Conservation (phyloP, 37 sponge, comb jelly and placozoan genomes). For the Amphimedon queenslandica region DNA sequence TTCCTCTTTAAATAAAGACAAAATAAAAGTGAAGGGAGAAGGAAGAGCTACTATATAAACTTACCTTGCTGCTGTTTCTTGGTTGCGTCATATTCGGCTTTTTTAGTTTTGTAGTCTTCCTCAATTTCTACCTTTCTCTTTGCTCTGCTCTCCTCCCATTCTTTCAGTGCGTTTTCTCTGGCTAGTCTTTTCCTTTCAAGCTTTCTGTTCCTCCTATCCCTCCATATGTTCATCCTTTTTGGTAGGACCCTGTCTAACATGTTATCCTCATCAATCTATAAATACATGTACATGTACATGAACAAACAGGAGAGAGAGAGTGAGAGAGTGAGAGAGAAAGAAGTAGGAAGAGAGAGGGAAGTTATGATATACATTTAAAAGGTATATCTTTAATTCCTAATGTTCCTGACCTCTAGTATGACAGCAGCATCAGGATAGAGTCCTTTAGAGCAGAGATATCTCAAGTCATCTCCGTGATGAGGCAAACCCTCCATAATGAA, state of each 20-base stretch:
- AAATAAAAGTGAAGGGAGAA: too few species aligned
- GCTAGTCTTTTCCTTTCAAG: conserved; percentile 27
- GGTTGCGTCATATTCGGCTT: conserved; percentile 20
- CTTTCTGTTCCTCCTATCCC: conserved; percentile 58
- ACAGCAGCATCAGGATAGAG: conserved; percentile 82
- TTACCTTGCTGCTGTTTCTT: not conserved
- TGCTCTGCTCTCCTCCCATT: conserved; percentile 68
- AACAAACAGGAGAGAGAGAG: too few species aligned
- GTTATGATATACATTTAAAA: not conserved
- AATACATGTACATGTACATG: not conserved
- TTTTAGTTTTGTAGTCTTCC: conserved; percentile 55
- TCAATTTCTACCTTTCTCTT: conserved; percentile 42
- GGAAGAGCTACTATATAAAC: too few species aligned
- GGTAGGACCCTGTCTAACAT: conserved; percentile 70
- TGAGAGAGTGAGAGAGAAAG: too few species aligned
- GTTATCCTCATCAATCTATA: conserved; percentile 52
- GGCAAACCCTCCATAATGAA: conserved; percentile 96
- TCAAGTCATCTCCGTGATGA: conserved; percentile 62
- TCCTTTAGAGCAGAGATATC: conserved; percentile 58
- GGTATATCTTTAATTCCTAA: not conserved
- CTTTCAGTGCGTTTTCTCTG: conserved; percentile 34
- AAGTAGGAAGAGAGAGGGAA: too few species aligned
- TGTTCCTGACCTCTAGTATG: conserved; percentile 52
- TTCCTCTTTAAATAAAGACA: too few species aligned
- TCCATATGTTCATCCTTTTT: conserved; percentile 67